Base-by-base conservation (phyloP, 2,888 invertebrate species). In the Ophraella communa region DNA sequence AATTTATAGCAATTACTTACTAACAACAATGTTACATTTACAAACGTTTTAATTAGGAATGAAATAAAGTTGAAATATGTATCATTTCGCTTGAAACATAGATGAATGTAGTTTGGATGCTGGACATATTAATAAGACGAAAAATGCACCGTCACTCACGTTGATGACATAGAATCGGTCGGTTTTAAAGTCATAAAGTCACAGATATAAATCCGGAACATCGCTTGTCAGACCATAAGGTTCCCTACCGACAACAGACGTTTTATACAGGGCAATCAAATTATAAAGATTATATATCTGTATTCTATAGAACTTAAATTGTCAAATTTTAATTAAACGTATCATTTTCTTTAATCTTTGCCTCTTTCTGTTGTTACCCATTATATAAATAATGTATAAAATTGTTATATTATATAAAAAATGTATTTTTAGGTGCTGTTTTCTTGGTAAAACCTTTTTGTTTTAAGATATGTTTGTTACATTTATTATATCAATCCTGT, bases 141-240 rank as follows among this genome's bases (percentile, higher is more conserved):
- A 72, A 79, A 78, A 67, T 69, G 79, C 79, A 66, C 60, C 70
- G 74, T 80, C 80, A 81, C 76, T 72, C 75, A 74, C 71, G 74
- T 79, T 80, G 80, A 80, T 81, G 80, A 79, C 77, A 78, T 73
- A 71, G 71, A 77, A 73, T 74, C 71, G 64, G 67, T 51, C 56
- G 66, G 65, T 59, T 18, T 42, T 60, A 52, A 62, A 63, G 35
- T 51, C 65, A 65, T 57, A 65, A 60, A 68, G 68, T 68, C 65
- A 64, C 65, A 61, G 62, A 69, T 64, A 60, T 75, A 73, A 77
- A 76, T 75, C 73, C 73, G 69, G 71, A 76, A 74, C 67, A 64
- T 61, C 67, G 71, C 68, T 68, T 67, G 71, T 74, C 71, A 70
- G 66, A 60, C 54, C 35, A 53, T 62, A 55, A 60, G 67, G 60